These are phyloP conservation scores for Dendroctonus ponderosae DNA, from an alignment of 1,140 invertebrate species.

Conservation along the genomic window DNA sequence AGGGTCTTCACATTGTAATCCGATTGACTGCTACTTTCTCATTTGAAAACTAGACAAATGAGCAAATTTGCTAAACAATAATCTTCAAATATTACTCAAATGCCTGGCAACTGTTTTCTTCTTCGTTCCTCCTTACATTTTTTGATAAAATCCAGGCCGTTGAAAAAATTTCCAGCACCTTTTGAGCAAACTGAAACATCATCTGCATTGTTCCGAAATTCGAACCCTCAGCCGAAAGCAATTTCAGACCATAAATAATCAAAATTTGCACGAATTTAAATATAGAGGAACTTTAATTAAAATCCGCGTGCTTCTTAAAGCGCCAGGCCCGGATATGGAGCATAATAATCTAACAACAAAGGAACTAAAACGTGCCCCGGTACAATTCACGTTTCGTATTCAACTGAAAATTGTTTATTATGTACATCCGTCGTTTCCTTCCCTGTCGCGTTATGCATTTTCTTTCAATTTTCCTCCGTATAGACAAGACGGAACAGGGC, in stretches of 20 bases:
- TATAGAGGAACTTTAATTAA: constrained; percentile 1
- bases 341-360: constrained; percentile 12
- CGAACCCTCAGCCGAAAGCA: constrained; percentile 16
- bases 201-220: constrained; percentile 33
- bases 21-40: too few relatives aligned
- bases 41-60: too few relatives aligned
- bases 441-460: constrained; percentile 20
- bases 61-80: too few relatives aligned
- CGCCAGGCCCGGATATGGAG: background rate
- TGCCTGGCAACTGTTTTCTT: too few relatives aligned
- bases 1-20: too few relatives aligned
- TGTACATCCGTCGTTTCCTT: constrained; percentile 22
- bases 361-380: constrained; percentile 9
- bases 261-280: constrained; percentile 20
- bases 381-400: constrained; percentile 23
- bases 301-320: background rate
- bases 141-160: too few relatives aligned
- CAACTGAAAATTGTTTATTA: constrained; percentile 28
- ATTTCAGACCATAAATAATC: constrained; percentile 39
- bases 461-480: constrained; percentile 18
- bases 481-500: background rate
- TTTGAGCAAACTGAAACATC: constrained; percentile 6
- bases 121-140: too few relatives aligned
- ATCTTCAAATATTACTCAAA: too few relatives aligned
- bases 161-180: too few relatives aligned